A percentile compares a stretch with the other conserved stretches of the same genome.
Conservation (phyloP, 1,140 invertebrate species). For the Cydia strobilella region DNA sequence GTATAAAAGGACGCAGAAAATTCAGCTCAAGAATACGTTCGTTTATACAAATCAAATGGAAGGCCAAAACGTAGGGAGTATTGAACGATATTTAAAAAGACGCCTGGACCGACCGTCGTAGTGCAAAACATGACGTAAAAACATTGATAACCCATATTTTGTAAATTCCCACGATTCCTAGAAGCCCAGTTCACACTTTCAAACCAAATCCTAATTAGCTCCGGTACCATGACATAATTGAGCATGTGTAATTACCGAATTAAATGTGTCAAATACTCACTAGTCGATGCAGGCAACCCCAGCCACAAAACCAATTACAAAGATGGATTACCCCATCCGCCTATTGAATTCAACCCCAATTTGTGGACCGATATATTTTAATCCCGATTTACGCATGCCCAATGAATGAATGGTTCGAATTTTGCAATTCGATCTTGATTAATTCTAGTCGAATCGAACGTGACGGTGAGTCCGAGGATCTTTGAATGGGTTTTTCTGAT, state of each 20-base stretch:
- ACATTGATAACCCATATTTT: background rate
- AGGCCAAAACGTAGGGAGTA: too few species aligned
- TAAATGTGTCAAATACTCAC: conserved; percentile 30
- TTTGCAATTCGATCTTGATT: conserved; percentile 47
- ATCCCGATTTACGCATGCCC: conserved; percentile 66
- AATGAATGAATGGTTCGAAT: conserved; percentile 58
- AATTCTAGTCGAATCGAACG: conserved; percentile 51
- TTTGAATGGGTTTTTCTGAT: conserved; percentile 9
- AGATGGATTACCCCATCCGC: conserved; percentile 60
- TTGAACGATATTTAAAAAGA: too few species aligned
- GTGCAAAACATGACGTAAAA: too few species aligned
- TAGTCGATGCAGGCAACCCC: conserved; percentile 15
- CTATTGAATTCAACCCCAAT: conserved; percentile 63
- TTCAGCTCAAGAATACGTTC: too few species aligned
- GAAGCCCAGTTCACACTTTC: background rate
- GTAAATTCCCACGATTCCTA: background rate
- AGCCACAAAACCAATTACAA: conserved; percentile 61
- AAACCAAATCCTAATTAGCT: background rate
- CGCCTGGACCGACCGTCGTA: too few species aligned
- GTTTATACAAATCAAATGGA: too few species aligned
- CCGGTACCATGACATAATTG: background rate
- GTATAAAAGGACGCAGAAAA: too few species aligned
- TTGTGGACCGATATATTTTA: conserved; percentile 70
- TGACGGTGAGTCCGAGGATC: conserved; percentile 20
- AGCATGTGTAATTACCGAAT: conserved; percentile 15